Evolutionary conservation across 2,113 vertebrate species (phyloP).

Genomic region (Dasyprocta punctata): DNA sequence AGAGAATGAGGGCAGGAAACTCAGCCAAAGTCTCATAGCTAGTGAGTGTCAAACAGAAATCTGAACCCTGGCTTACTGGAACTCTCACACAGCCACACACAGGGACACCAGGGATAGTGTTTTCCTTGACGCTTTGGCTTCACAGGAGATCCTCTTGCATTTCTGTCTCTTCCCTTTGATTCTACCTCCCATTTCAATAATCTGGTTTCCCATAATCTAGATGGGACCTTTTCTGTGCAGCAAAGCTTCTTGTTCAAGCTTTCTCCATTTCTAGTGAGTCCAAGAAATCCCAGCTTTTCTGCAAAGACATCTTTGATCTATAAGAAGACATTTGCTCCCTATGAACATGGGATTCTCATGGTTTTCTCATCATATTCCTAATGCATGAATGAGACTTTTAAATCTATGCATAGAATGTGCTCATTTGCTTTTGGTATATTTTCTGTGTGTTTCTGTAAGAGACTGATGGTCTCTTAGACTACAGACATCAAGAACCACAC

Average conservation of each 20-base stretch:
- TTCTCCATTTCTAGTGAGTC: neutral
- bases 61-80: neutral
- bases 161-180: neutral
- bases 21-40: neutral
- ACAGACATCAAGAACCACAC: neutral
- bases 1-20: neutral
- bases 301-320: neutral
- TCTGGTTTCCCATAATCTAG: neutral
- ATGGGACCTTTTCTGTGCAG: neutral
- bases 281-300: slow-evolving; percentile 23
- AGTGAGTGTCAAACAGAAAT: neutral
- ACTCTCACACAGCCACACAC: neutral
- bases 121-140: neutral
- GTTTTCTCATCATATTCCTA: neutral
- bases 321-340: slow-evolving; percentile 11
- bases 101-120: neutral
- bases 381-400: neutral
- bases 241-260: neutral
- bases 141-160: neutral
- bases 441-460: neutral
- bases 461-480: neutral
- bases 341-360: neutral
- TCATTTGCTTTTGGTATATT: neutral
- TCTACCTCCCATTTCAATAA: neutral
- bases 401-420: neutral